Evolutionary conservation across 92 coral and sea anemone genomes (phyloP).

Genomic region (Actinostola sp.): DNA sequence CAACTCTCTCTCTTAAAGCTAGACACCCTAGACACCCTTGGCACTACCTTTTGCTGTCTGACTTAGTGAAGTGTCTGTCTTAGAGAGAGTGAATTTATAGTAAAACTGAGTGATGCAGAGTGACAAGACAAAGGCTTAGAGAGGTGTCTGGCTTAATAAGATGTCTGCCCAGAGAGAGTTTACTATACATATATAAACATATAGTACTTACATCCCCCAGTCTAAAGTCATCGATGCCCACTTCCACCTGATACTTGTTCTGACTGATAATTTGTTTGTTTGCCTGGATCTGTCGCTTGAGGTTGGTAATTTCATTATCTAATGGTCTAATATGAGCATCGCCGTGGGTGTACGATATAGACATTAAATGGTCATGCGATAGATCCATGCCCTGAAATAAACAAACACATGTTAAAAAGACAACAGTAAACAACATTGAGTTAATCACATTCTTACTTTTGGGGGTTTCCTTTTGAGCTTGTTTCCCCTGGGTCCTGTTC

Average conservation of each 20-base stretch:
- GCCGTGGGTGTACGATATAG: constrained; percentile 86
- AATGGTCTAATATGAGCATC: constrained; percentile 88
- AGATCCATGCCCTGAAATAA: constrained; percentile 83
- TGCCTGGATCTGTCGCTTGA: constrained; percentile 93
- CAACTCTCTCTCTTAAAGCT: too few species aligned
- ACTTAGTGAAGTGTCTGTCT: too few species aligned
- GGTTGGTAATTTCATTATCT: constrained; percentile 86
- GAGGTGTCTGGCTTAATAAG: too few species aligned
- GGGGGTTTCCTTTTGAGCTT: constrained; percentile 87
- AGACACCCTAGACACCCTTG: too few species aligned
- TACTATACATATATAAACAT: not conserved
- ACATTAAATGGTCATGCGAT: constrained; percentile 77
- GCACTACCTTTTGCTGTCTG: too few species aligned
- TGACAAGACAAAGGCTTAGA: too few species aligned
- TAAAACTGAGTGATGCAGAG: too few species aligned
- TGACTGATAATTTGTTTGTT: constrained; percentile 91
- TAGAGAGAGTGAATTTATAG: too few species aligned
- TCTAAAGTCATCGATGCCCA: constrained; percentile 80
- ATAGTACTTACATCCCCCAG: constrained; percentile 78
- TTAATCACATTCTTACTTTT: constrained; percentile 48
- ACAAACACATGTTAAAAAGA: not conserved
- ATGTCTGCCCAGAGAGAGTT: too few species aligned
- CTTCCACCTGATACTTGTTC: constrained; percentile 79
- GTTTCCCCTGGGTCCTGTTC: constrained; percentile 68
- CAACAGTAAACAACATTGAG: not conserved